phyloP scores from a whole-genome alignment of 2,113 vertebrate species.

The Eupsittula cactorum region DNA sequence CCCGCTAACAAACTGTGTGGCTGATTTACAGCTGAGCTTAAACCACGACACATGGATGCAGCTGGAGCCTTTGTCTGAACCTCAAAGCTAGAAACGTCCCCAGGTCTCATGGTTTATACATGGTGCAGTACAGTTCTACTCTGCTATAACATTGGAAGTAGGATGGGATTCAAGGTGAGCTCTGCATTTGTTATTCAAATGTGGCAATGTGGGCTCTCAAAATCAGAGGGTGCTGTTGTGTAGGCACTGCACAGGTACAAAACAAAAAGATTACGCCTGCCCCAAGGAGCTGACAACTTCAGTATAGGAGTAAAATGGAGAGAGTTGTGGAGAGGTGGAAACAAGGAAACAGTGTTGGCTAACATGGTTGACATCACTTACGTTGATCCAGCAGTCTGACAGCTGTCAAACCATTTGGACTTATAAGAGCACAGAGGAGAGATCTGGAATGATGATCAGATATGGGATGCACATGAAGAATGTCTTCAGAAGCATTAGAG shows the following conservation, averaged over 20 bases:
- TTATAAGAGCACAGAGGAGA: background rate
- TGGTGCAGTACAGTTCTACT: background rate
- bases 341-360: background rate
- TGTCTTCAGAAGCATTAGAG: background rate
- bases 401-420: background rate
- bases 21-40: too few relatives aligned
- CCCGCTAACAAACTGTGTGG: too few relatives aligned
- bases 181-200: background rate
- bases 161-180: background rate
- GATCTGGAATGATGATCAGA: background rate
- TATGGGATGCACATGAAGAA: background rate
- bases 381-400: background rate
- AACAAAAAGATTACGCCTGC: background rate
- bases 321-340: background rate
- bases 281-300: background rate
- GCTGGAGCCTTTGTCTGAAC: background rate
- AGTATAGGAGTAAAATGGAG: background rate
- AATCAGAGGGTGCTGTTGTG: background rate
- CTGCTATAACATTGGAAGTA: background rate
- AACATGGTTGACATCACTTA: background rate
- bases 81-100: background rate
- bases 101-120: rapidly evolving
- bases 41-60: background rate
- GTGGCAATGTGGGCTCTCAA: background rate
- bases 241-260: background rate